A percentile compares a stretch with the other conserved stretches of the same genome.
phyloP scores from a whole-genome alignment of 30 jellyfish, hydroid and myxozoan species.

The Pelagia noctiluca region DNA sequence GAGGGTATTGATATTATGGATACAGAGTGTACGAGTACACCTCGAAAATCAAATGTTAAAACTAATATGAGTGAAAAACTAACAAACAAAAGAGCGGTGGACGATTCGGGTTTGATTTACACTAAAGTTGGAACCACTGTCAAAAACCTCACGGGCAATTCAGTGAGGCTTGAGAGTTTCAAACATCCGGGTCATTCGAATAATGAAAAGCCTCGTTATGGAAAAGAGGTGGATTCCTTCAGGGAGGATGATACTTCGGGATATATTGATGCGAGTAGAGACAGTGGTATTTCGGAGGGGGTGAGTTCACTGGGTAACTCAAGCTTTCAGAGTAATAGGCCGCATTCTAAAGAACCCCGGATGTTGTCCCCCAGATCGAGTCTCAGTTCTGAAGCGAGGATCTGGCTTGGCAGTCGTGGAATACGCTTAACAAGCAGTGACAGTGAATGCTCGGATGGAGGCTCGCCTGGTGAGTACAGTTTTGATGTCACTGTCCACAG shows the following conservation, averaged over 20 bases:
- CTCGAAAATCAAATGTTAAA: conserved; percentile 55
- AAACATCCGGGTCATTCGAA: not conserved
- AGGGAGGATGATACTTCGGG: conserved; percentile 36
- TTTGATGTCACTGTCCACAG: too few species aligned
- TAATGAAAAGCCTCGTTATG: not conserved
- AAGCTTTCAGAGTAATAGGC: conserved; percentile 18
- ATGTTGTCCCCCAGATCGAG: conserved; percentile 56
- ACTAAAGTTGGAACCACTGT: conserved; percentile 54
- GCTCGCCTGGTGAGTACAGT: too few species aligned
- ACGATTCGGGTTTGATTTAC: conserved; percentile 59
- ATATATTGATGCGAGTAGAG: conserved; percentile 78
- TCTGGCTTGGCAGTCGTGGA: conserved; percentile 90
- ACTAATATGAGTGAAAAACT: conserved; percentile 4
- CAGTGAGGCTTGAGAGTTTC: conserved; percentile 34
- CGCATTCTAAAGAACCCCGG: not conserved
- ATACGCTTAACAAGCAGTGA: conserved; percentile 41
- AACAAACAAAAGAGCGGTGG: not conserved
- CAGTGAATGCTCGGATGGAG: too few species aligned
- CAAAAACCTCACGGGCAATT: conserved; percentile 57
- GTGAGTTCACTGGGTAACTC: conserved; percentile 31
- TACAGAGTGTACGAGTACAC: conserved; percentile 65
- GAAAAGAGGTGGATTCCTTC: conserved; percentile 11
- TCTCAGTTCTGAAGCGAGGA: conserved; percentile 81
- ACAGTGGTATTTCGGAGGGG: conserved; percentile 95
- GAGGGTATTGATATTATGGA: conserved; percentile 53